Base-by-base conservation (phyloP, 2,797 vertebrate species). In the Garrulus glandarius region DNA sequence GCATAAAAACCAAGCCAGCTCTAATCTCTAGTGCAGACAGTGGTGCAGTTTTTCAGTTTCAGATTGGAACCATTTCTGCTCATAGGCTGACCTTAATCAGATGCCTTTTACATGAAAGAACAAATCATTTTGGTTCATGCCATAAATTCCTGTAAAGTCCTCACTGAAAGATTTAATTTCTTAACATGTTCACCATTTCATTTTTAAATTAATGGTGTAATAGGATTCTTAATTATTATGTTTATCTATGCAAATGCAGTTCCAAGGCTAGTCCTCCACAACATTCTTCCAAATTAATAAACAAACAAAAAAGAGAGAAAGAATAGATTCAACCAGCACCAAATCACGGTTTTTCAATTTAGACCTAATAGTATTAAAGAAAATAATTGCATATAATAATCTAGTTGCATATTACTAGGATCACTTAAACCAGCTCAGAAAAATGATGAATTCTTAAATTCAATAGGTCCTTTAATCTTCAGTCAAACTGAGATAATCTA, bases 11-110 rank as follows among this genome's bases (percentile, higher is more conserved):
- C 78, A 95, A 98, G 97, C 97, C 93, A 96, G 49, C 91, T 96
- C 93, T 98, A 98, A 98, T 98, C 97, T 97, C 92, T 53, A 97
- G 63, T 88, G 92, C 83, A 98, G 96, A 94, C 84, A 63, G 92
- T 52, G 91, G 91, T 75, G 93, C 67, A 63, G 89, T 94, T 96
- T 95, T 71, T 95, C 92, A 96, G 64, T 64, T 95, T 84, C 89
- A 96, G 94, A 97, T 72, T 97, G 95, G 89, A 98, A 60, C 67
- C 92, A 94, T 95, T 95, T 95, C 84, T 93, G 69, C 61, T 98
- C 91, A 96, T 50, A 97, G 49, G 88, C 72, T 94, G 95, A 93
- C 93, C 94, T 98, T 97, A 98, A 98, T 97, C 95, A 96, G 93
- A 90, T 86, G 50, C 60, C 87, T 96, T 91, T 94, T 81, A 91